Evolutionary conservation across 2,113 vertebrate species (phyloP).

Genomic region (Centropristis striata): DNA sequence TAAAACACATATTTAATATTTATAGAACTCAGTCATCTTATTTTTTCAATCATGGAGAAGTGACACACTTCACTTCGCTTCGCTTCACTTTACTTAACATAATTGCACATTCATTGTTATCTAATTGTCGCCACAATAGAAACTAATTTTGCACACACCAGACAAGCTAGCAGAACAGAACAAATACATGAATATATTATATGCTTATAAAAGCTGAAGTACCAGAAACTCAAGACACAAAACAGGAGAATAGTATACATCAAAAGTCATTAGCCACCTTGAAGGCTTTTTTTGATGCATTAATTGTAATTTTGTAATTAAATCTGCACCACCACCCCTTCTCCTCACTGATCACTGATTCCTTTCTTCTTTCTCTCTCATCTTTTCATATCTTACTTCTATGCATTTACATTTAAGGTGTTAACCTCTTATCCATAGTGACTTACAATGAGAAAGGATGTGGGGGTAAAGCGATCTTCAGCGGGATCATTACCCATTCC

Average conservation of each 20-base stretch:
- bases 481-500: conserved; percentile 45
- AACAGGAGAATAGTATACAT: neutral
- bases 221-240: neutral
- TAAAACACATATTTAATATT: no score
- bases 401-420: conserved; percentile 4
- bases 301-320: neutral
- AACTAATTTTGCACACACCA: neutral
- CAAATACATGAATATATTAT: neutral
- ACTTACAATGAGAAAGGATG: conserved; percentile 20
- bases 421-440: conserved; percentile 13
- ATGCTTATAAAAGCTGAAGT: neutral
- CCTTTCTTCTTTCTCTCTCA: conserved; percentile 3
- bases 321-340: neutral
- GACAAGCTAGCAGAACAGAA: no score
- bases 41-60: neutral
- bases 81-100: neutral
- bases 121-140: neutral
- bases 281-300: neutral
- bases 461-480: conserved; percentile 35
- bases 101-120: neutral
- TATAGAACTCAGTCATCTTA: no score
- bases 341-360: neutral
- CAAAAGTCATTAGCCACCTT: neutral
- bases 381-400: neutral
- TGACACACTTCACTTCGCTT: neutral